Evolutionary conservation across 2,888 invertebrate genomes (phyloP).

Genomic region (Brenthis hecate): DNA sequence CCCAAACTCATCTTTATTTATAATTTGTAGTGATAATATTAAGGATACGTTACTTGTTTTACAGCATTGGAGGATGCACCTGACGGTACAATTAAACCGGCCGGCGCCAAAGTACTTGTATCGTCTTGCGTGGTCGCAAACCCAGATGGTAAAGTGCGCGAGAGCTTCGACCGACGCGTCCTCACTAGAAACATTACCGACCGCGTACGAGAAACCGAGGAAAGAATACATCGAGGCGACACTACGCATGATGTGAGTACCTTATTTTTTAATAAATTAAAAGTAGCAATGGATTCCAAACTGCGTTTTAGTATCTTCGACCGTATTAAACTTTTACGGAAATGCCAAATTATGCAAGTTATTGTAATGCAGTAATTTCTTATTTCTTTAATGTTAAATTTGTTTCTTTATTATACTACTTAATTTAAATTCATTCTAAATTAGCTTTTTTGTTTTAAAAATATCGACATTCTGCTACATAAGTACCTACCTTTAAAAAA

Average conservation of each 20-base stretch:
- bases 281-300: slow-evolving; percentile 47
- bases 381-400: too few species aligned
- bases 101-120: slow-evolving; percentile 66
- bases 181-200: slow-evolving; percentile 92
- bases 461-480: too few species aligned
- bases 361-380: too few species aligned
- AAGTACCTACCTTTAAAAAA: neutral
- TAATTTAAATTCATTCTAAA: too few species aligned
- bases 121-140: slow-evolving; percentile 81
- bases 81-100: slow-evolving; percentile 59
- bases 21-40: too few species aligned
- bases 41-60: neutral
- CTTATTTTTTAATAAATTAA: neutral
- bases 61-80: slow-evolving; percentile 58
- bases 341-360: neutral
- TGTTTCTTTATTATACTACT: too few species aligned
- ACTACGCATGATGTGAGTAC: slow-evolving; percentile 91
- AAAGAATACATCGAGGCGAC: slow-evolving; percentile 91
- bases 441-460: too few species aligned
- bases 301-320: neutral
- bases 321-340: neutral
- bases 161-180: slow-evolving; percentile 90
- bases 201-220: slow-evolving; percentile 91
- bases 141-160: slow-evolving; percentile 89
- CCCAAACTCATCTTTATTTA: too few species aligned